Evolutionary conservation across 2,113 vertebrate genomes (phyloP).

Genomic region (Chrysochloris asiatica): DNA sequence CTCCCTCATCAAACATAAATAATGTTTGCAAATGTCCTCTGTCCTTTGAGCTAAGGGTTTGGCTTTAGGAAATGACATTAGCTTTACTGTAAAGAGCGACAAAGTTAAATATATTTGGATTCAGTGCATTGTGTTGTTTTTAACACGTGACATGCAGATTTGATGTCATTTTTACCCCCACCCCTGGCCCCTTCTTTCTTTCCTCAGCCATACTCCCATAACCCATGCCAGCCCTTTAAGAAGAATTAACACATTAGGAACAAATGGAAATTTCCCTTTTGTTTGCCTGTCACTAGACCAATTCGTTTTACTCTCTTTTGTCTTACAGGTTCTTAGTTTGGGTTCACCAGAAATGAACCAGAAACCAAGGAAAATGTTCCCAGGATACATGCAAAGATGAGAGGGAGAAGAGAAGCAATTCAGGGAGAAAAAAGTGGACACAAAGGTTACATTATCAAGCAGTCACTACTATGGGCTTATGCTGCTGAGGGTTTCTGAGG

Average conservation of each 20-base stretch:
- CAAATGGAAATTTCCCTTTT: neutral
- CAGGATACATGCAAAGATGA: neutral
- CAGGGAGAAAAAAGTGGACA: neutral
- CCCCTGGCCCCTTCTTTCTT: neutral
- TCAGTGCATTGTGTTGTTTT: neutral
- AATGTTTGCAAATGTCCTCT: conserved; percentile 60
- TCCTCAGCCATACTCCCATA: neutral
- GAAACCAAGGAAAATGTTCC: neutral
- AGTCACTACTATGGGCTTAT: neutral
- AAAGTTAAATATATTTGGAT: neutral
- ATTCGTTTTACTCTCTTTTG: neutral
- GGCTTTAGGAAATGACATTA: conserved; percentile 47
- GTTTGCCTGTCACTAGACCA: neutral
- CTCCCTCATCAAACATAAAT: conserved; percentile 57
- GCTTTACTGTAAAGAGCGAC: conserved; percentile 29
- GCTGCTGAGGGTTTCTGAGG: no score
- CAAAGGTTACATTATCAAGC: neutral
- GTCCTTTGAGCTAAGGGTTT: conserved; percentile 57
- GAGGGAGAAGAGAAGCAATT: neutral
- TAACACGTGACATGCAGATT: neutral
- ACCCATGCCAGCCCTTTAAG: neutral
- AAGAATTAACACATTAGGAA: neutral
- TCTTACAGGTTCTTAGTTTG: neutral
- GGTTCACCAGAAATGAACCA: neutral
- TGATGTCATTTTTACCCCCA: neutral